These are phyloP conservation scores for Hydrozoanthus gracilis DNA, from an alignment of 92 coral and sea anemone species.

Conservation along the genomic window DNA sequence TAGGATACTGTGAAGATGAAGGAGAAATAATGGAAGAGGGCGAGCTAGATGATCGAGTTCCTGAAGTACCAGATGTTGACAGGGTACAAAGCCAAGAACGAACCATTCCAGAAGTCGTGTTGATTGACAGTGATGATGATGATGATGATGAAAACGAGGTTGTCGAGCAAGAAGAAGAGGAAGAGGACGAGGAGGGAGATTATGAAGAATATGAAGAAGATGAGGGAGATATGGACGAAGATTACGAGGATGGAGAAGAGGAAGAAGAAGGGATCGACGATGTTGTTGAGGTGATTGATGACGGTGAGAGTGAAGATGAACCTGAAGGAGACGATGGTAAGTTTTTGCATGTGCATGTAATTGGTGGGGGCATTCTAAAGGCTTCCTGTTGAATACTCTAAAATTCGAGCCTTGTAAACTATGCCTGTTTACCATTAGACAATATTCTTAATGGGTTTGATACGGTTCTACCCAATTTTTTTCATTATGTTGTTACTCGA, in stretches of 20 bases:
- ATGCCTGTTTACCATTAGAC: no score
- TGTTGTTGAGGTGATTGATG: conserved; percentile 54
- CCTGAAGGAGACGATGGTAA: conserved; percentile 35
- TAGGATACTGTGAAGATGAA: conserved; percentile 27
- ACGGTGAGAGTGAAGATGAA: conserved; percentile 54
- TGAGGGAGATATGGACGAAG: conserved; percentile 23
- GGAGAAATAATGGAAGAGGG: conserved; percentile 39
- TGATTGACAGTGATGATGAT: conserved; percentile 90
- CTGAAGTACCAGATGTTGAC: conserved; percentile 72
- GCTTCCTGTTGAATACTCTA: no score
- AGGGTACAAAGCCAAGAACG: conserved; percentile 4
- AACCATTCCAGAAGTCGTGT: conserved; percentile 77
- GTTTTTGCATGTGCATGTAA: background rate
- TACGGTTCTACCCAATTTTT: background rate
- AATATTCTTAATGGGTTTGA: no score
- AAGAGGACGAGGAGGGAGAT: conserved; percentile 52
- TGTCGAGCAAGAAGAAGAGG: conserved; percentile 52
- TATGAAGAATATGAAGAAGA: background rate
- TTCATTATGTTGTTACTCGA: background rate
- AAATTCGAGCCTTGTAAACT: no score
- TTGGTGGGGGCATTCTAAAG: background rate
- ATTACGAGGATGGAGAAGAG: conserved; percentile 53
- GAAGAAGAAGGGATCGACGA: conserved; percentile 49
- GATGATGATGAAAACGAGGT: conserved; percentile 66
- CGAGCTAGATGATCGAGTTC: conserved; percentile 45